These are phyloP conservation scores for Drosophila bipectinata DNA, from an alignment of 1,140 invertebrate genomes.

Conservation along the genomic window DNA sequence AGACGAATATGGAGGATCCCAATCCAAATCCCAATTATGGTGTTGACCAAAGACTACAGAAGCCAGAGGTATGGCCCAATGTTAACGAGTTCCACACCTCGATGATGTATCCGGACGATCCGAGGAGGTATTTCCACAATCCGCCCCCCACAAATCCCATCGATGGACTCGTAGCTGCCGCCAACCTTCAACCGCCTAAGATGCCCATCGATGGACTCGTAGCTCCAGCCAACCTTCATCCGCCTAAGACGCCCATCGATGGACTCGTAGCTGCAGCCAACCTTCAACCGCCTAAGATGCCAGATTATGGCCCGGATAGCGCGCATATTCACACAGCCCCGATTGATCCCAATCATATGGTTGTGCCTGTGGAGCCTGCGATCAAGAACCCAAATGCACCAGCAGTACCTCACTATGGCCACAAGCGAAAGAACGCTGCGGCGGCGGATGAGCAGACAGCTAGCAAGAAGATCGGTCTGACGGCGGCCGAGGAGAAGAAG, in stretches of 20 bases:
- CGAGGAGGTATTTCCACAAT: slow-evolving; percentile 36
- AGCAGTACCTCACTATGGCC: slow-evolving; percentile 38
- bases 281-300: slow-evolving; percentile 21
- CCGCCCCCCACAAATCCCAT: slow-evolving; percentile 14
- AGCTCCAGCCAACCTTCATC: neutral
- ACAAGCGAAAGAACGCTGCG: slow-evolving; percentile 44
- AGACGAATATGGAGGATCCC: slow-evolving; percentile 33
- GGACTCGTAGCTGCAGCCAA: neutral
- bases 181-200: slow-evolving; percentile 9
- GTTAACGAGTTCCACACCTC: slow-evolving; percentile 27
- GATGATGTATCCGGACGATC: slow-evolving; percentile 34
- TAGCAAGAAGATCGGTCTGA: slow-evolving; percentile 38
- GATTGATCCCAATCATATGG: slow-evolving; percentile 15
- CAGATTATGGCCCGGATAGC: slow-evolving; percentile 19
- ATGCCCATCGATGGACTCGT: slow-evolving; percentile 9
- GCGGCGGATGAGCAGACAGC: slow-evolving; percentile 28
- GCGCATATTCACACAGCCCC: slow-evolving; percentile 2
- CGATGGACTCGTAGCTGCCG: slow-evolving; percentile 1
- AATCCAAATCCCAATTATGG: slow-evolving; percentile 29
- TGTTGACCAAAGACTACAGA: slow-evolving; percentile 37
- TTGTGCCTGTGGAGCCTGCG: neutral
- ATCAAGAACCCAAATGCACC: neutral
- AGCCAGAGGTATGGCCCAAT: slow-evolving; percentile 37
- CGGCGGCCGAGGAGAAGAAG: slow-evolving; percentile 85
- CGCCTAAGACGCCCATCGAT: slow-evolving; percentile 20